Evolutionary conservation across 2,113 vertebrate genomes (phyloP), one percentile per base, ranked within the genome.

Genomic region (Tiliqua scincoides): DNA sequence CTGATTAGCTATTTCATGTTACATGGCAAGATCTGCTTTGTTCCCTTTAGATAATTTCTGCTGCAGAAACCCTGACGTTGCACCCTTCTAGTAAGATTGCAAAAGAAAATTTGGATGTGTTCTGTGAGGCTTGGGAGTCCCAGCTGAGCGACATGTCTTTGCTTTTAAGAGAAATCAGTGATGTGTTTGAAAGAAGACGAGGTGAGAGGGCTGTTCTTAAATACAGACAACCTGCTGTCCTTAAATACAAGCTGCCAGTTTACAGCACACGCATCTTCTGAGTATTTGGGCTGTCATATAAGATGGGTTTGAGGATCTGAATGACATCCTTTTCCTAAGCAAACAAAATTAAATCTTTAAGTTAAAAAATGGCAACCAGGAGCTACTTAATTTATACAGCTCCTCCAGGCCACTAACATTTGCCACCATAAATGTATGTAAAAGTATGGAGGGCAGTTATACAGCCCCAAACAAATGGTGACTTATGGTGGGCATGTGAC

Each of bases 1-100:
- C 43, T 65, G 85, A 62, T 85, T 87, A 89, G n/a, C 89, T 37
- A 85, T 79, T 84, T 89, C 17, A 17, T 85, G 83, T 78, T 87
- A 79, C 20, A 1, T 88, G 10, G 32, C 81, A 87, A 76, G 68
- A 27, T 78, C 67, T 82, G 32, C 30, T 88, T 59, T 94, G 61
- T 94, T 93, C 83, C 87, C 57, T 93, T 86, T 91, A 99, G 99
- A 99, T 99, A 89, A 97, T 99, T 94, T 99, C 99, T 10, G 99
- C 99, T 61, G 98, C 98, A 72, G 98, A 99, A 95, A 99, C 99
- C 1, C 79, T 99, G 92, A 98, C 99, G 21, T 95, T 99, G 8
- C 99, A 99, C 94, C 99, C 98, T 6, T 98, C 98, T 89, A 99
- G 99, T 93, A 99, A 99, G 96, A 99, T 99, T 57, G 99, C 99